Conservation (phyloP, 2,797 vertebrate species). For the Gymnopithys bicolor region DNA sequence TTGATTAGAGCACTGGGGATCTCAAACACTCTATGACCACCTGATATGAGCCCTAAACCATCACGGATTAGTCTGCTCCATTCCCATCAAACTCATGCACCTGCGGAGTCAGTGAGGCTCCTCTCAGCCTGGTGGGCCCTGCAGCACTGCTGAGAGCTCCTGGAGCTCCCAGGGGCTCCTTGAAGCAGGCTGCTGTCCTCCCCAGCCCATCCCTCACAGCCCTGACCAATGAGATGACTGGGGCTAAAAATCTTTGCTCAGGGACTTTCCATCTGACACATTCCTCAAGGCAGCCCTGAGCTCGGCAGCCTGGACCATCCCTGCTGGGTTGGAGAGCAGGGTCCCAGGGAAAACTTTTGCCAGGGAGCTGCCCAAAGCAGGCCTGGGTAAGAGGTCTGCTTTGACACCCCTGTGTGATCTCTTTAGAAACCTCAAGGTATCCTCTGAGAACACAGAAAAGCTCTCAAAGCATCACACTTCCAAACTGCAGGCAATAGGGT, state of each 20-base stretch:
- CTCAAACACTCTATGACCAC: not conserved
- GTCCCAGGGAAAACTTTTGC: not conserved
- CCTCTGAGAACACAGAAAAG: not conserved
- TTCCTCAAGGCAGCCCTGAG: not conserved
- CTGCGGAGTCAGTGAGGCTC: not conserved
- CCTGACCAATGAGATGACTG: rapidly evolving
- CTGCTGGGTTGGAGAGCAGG: not conserved
- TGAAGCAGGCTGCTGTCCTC: not conserved
- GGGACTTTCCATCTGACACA: not conserved
- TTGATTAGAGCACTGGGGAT: not conserved
- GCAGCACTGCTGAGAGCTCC: not conserved
- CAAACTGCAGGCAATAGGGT: not conserved
- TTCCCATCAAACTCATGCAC: not conserved
- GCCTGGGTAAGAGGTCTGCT: not conserved
- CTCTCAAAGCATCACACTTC: not conserved
- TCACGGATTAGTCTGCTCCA: not conserved
- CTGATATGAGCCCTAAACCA: not conserved
- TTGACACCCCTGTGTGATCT: not conserved
- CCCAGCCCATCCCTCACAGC: not conserved
- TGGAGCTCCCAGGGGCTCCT: not conserved
- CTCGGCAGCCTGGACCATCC: not conserved
- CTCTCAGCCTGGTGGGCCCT: not conserved
- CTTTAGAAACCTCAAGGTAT: not conserved
- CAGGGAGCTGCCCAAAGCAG: not conserved
- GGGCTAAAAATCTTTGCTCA: not conserved